phyloP scores from a whole-genome alignment of 2,888 invertebrate species.

The Cantharis lateralis region DNA sequence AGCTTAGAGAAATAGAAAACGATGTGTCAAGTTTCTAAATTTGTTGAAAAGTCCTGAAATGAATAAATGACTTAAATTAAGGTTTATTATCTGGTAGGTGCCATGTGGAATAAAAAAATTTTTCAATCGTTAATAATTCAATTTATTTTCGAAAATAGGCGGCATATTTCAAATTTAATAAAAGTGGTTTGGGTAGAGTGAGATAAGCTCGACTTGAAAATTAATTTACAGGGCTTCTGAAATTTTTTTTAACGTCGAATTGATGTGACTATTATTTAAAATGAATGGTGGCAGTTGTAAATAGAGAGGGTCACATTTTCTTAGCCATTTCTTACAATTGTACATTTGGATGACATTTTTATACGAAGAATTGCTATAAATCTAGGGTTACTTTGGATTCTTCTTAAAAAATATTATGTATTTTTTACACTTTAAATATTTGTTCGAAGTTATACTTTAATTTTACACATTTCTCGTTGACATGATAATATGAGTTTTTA shows the following conservation, averaged over 20 bases:
- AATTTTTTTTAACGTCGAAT: not conserved
- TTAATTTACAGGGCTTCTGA: not conserved
- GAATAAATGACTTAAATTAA: conserved; percentile 2
- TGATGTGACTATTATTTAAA: not conserved
- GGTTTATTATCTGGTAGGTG: not conserved
- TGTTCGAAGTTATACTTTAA: too few relatives aligned
- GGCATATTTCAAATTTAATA: not conserved
- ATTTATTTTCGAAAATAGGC: not conserved
- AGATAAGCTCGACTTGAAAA: not conserved
- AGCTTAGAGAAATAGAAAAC: not conserved
- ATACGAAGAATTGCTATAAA: not conserved
- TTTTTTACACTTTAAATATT: too few relatives aligned
- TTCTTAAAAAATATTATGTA: too few relatives aligned
- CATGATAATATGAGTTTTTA: too few relatives aligned
- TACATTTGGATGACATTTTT: not conserved
- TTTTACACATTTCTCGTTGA: too few relatives aligned
- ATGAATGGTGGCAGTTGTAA: not conserved
- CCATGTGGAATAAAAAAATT: not conserved
- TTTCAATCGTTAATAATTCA: not conserved
- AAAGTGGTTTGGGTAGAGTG: not conserved
- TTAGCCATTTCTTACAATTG: not conserved
- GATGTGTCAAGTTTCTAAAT: not conserved
- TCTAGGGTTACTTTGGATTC: not conserved
- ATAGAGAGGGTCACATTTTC: not conserved
- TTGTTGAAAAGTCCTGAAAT: not conserved